Base-by-base conservation (phyloP, 2,113 vertebrate species). In the Nerophis ophidion region DNA sequence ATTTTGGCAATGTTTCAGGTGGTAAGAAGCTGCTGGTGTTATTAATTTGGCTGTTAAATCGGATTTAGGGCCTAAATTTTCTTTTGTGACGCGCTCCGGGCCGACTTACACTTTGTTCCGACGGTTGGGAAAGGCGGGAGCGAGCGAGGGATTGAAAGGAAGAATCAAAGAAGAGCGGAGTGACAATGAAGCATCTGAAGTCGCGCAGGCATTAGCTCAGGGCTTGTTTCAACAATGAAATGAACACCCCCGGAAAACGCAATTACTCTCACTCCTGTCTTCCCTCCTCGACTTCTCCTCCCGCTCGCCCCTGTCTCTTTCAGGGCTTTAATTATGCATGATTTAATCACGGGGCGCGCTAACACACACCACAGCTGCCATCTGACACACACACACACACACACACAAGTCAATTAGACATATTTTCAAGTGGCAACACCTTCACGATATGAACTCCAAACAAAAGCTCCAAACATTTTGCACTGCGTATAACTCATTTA, bases 281-380 rank as follows among this genome's bases (percentile, higher is more conserved):
- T 53, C 53, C 55, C 15, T 47, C 34, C 26, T 60, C 61, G 36
- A 57, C 58, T 46, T 42, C 45, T 42, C 56, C 33, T 52, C 69
- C 35, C 49, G 44, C 38, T 35, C 45, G 19, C 57, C 71, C 26
- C 53, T 61, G 61, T 75, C 71, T 73, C 74, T 82, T 76, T 71
- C 61, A 72, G 65, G 66, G 54, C 68, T 73, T 76, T 74, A 74
- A 84, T 84, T 82, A 84, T 85, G 82, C 74, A 81, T 83, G 82
- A 84, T 86, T 82, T 86, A 85, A 86, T 82, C 77, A 82, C 71
- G 69, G 66, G 67, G 67, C 74, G 61, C 8, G 9, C 64, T 69
- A 76, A 71, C 75, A 77, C 63, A 76, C 44, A 38, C 61, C 60
- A 51, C 78, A 63, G 76, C 77, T 85, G 78, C 75, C 1, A 46